Evolutionary conservation across 2,888 invertebrate species (phyloP), one percentile per base, ranked within the genome.

Genomic region (Dendrolimus pini): DNA sequence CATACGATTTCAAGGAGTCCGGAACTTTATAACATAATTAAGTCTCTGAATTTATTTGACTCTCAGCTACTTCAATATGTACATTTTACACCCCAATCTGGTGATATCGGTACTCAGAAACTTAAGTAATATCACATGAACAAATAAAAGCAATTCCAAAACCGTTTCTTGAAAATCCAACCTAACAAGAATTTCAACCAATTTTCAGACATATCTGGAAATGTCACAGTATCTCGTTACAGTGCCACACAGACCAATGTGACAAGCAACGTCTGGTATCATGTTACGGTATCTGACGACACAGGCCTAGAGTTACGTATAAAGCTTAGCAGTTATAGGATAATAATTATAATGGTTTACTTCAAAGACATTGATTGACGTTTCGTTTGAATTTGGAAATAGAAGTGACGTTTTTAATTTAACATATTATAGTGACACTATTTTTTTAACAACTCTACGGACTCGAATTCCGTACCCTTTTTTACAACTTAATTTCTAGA

Each of bases 121-220:
- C 30, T 6, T 30, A 30, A 6, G 3, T 30, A 30, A 30, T 30
- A 30, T 30, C 30, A 30, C 30, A 30, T 6, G 30, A 30, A 30
- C 30, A 30, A 30, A 30, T 30, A 30, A 30, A 30, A 68, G 68
- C 73, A 70, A 68, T 30, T 30, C 30, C 30, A 6, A 30, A 30
- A 3, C 3, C 30, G 30, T 30, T 30, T 30, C 30, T 30, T 30
- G 30, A 30, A 18, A 30, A 30, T 30, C 30, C 30, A 30, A 30
- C 30, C 30, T 30, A 30, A 30, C 30, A 47, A 47, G 47, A 47
- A 47, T 47, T 47, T 47, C 47, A 47, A 47, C 57, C 72, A 71
- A 66, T 72, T 71, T 59, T 53, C 60, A 65, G 65, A 74, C 68
- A 70, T 65, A 69, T 61, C 65, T 58, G 58, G 60, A 59, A 9